Conservation (phyloP, 2,888 invertebrate species). For the Drosophila meridionalis region DNA sequence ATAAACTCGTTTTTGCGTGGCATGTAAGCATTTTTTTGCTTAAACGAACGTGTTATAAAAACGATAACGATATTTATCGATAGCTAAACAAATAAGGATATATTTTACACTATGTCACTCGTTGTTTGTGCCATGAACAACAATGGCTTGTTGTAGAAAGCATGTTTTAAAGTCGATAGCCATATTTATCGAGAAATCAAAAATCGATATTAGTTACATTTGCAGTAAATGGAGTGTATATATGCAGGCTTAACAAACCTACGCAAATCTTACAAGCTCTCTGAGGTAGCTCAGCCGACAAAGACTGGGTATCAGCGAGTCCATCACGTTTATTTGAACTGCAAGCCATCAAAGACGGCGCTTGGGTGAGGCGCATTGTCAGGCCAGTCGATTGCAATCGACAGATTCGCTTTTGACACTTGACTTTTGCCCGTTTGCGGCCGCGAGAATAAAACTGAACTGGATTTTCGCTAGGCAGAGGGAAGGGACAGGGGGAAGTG, state of each 20-base stretch:
- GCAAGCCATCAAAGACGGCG: too few species aligned
- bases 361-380: not conserved
- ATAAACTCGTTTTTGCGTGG: too few species aligned
- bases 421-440: constrained; percentile 1
- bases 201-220: not conserved
- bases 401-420: constrained; percentile 3
- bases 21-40: too few species aligned
- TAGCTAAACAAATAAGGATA: too few species aligned
- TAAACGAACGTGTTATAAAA: not conserved
- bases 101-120: too few species aligned
- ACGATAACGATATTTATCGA: not conserved
- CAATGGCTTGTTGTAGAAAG: too few species aligned
- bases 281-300: not conserved
- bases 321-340: not conserved
- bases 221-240: not conserved
- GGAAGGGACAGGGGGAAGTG: too few species aligned
- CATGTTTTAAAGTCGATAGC: not conserved
- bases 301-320: constrained; percentile 1
- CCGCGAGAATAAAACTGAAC: not conserved
- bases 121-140: too few species aligned
- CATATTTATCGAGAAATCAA: not conserved
- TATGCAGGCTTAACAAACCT: not conserved
- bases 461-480: not conserved
- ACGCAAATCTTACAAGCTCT: not conserved
- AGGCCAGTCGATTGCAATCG: not conserved